Evolutionary conservation across 1,140 invertebrate species (phyloP), one percentile per base, ranked within the genome.

Genomic region (Phortica variegata): DNA sequence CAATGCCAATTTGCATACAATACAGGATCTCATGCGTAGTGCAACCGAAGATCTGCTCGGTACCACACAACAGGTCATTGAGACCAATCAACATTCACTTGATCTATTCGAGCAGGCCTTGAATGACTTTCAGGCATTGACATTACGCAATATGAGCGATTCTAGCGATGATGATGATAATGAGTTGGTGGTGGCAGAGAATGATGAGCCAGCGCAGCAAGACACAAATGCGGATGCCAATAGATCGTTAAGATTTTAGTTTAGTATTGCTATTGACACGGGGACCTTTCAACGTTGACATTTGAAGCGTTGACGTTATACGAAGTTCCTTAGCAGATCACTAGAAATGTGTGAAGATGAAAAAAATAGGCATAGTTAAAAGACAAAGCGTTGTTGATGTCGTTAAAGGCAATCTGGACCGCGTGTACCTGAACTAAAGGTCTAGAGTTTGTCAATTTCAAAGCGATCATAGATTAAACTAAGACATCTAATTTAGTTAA

Each of bases 31-130:
- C 41, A 68, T 76, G 51, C 49, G 58, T 18, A 61, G 59, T 9
- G 63, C 60, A 18, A 66, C 69, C 0, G 69, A 73, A 49, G 65
- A 76, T 46, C 44, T 75, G 39, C 42, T 70, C 21, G 69, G 65
- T 31, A 61, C 56, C 10, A 65, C 71, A 12, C 63, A 73, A 37
- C 61, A 61, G 47, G 61, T 74, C 12, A 69, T 71, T 39, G 61
- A 59, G 39, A 57, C 61, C 39, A 65, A 74, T 56, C 60, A 73
- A 12, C 69, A 75, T 38, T 61, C 71, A 37, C 65, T 73, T 37
- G 71, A 76, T 71, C 54, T 76, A 48, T 73, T 73, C 47, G 62
- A 73, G 51, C 65, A 72, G 50, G 73, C 74, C 44, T 58, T 76
- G 36, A 72, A 76, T 42, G 69, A 76, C 47, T 73, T 76, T 26